Conservation (phyloP, 2,888 invertebrate species). For the Oegoconia quadripuncta region DNA sequence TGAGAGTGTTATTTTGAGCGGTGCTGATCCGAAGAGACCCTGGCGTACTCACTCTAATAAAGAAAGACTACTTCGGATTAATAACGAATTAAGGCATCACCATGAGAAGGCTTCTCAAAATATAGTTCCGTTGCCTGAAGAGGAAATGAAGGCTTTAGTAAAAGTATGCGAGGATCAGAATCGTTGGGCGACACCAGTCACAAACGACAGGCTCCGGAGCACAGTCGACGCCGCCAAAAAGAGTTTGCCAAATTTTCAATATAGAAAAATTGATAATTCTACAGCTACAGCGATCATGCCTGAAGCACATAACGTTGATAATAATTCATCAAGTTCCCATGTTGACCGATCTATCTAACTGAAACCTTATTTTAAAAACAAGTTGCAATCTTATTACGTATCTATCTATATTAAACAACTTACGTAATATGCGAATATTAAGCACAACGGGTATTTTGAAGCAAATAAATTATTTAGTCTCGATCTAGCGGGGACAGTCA, state of each 20-base stretch:
- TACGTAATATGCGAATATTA: no score
- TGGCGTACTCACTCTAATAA: constrained; percentile 63
- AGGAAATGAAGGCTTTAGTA: constrained; percentile 50
- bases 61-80: constrained; percentile 58
- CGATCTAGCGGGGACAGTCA: no score
- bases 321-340: not conserved
- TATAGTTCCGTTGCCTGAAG: constrained; percentile 45
- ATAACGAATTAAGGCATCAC: constrained; percentile 57
- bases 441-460: no score
- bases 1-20: constrained; percentile 22
- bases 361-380: no score
- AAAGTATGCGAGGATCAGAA: constrained; percentile 44
- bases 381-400: no score
- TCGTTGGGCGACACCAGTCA: constrained; percentile 26
- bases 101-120: constrained; percentile 40
- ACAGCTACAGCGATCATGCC: constrained; percentile 57
- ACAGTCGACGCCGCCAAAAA: constrained; percentile 58
- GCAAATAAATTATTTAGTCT: no score
- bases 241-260: constrained; percentile 61
- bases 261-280: constrained; percentile 49
- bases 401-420: no score
- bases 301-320: constrained; percentile 34
- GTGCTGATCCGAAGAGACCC: constrained; percentile 52
- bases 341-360: no score
- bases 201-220: constrained; percentile 40